Evolutionary conservation across 2,888 invertebrate species (phyloP).

Genomic region (Athripsodes cinereus): DNA sequence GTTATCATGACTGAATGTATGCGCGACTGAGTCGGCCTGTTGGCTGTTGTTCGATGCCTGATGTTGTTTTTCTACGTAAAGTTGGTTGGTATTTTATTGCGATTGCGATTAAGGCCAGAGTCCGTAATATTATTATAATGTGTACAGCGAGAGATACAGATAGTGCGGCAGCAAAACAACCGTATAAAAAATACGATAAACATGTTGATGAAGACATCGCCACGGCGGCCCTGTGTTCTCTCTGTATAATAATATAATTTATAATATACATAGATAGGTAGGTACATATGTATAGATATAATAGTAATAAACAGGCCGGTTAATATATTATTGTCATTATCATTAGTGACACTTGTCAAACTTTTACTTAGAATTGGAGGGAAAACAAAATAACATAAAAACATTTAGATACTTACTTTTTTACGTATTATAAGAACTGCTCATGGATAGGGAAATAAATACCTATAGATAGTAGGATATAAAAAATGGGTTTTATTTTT

Average conservation of each 20-base stretch:
- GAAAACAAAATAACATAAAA: not conserved
- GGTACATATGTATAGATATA: too few species aligned
- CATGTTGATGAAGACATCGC: too few species aligned
- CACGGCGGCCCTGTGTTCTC: too few species aligned
- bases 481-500: too few species aligned
- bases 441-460: too few species aligned
- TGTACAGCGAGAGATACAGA: not conserved
- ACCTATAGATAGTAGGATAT: too few species aligned
- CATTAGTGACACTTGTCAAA: slow-evolving; percentile 1
- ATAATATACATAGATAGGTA: not conserved
- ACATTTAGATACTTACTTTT: not conserved
- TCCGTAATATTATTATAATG: not conserved
- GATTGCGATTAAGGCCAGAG: slow-evolving; percentile 16
- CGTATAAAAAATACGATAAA: slow-evolving; percentile 1
- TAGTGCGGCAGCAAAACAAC: slow-evolving; percentile 5
- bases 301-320: not conserved
- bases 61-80: slow-evolving; percentile 8
- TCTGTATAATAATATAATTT: too few species aligned
- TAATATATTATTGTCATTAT: not conserved
- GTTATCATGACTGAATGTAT: not conserved
- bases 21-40: slow-evolving; percentile 9
- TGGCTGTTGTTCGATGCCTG: slow-evolving; percentile 5
- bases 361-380: not conserved
- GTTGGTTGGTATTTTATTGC: slow-evolving; percentile 16
- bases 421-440: not conserved